Evolutionary conservation across 2,113 vertebrate genomes (phyloP).

Genomic region (Oreochromis aureus): DNA sequence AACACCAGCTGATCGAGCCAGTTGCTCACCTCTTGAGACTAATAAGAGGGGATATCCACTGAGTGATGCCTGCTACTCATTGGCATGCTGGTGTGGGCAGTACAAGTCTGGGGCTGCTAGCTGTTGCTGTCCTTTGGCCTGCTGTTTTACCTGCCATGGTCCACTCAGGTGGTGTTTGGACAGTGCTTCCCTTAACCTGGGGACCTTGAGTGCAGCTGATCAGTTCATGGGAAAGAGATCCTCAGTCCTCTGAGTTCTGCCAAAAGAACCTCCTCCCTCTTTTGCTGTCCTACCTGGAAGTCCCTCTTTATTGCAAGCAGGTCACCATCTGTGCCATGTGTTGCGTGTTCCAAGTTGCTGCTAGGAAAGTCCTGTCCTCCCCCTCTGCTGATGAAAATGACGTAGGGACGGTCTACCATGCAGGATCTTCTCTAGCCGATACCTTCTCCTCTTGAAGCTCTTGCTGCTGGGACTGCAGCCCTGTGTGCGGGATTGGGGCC

Average conservation of each 20-base stretch:
- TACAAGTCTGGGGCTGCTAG: background rate
- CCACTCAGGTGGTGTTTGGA: background rate
- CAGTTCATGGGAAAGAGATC: background rate
- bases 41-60: background rate
- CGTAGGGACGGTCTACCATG: background rate
- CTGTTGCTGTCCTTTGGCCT: background rate
- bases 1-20: background rate
- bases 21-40: background rate
- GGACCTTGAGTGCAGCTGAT: background rate
- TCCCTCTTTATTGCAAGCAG: background rate
- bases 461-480: background rate
- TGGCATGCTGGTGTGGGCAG: background rate
- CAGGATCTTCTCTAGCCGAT: background rate
- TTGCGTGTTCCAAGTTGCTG: background rate
- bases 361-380: background rate
- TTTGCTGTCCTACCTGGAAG: background rate
- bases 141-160: background rate
- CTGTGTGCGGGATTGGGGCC: background rate
- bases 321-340: background rate
- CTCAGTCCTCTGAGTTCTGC: background rate
- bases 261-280: background rate
- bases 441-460: background rate
- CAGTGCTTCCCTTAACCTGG: background rate
- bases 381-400: background rate
- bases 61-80: background rate